A percentile compares a stretch with the other conserved stretches of the same genome.
Evolutionary conservation across 2,113 vertebrate genomes (phyloP).

Genomic region (Sinocyclocheilus maitianheensis): DNA sequence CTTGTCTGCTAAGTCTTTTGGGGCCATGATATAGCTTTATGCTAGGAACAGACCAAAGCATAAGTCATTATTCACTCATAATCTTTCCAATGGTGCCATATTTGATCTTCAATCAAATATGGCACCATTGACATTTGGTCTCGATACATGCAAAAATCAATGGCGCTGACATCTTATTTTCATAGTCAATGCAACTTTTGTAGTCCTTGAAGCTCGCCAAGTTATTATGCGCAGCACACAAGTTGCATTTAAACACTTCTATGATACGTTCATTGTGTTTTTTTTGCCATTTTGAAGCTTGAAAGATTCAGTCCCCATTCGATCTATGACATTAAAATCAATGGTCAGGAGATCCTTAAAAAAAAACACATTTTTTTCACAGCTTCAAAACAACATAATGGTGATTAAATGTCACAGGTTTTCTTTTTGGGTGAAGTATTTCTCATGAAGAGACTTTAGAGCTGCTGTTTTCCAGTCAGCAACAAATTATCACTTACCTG

Average conservation of each 20-base stretch:
- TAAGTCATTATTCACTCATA: not conserved
- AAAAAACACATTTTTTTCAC: not conserved
- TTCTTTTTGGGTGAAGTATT: no score
- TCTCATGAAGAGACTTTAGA: not conserved
- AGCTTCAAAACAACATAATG: no score
- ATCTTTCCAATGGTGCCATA: not conserved
- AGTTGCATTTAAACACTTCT: not conserved
- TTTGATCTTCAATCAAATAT: not conserved
- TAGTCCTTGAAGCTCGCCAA: no score
- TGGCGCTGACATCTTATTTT: not conserved
- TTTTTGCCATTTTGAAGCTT: not conserved
- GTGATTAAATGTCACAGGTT: no score
- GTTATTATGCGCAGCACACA: no score
- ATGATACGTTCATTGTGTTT: not conserved
- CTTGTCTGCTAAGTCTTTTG: not conserved
- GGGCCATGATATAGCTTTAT: not conserved
- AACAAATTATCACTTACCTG: slow-evolving; percentile 72
- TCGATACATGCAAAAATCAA: not conserved
- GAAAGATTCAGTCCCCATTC: not conserved
- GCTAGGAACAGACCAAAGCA: not conserved
- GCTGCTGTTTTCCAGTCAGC: not conserved
- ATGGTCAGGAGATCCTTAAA: not conserved
- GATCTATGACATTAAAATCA: not conserved
- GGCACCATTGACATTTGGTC: not conserved
- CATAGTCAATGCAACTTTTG: not conserved